Evolutionary conservation across 2,113 vertebrate genomes (phyloP).

Genomic region (Lagopus leucura): DNA sequence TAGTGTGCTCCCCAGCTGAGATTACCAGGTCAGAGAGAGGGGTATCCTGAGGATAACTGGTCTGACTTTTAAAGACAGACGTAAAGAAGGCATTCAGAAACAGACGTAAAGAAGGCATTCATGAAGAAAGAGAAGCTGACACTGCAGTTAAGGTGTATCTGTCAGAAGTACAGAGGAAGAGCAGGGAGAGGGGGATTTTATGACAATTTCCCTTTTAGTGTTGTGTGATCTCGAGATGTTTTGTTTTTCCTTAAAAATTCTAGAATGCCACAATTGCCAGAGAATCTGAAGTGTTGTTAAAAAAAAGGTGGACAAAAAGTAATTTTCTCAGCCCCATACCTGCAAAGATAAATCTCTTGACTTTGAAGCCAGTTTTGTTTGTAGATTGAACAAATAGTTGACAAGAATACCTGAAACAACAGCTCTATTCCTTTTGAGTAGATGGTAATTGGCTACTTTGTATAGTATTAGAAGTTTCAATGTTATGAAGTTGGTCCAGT

Average conservation of each 20-base stretch:
- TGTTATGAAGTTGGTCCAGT: background rate
- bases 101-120: no score
- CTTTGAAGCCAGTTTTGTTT: background rate
- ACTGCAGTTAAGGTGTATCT: background rate
- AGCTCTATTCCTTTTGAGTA: background rate
- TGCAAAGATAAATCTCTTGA: background rate
- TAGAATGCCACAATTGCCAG: background rate
- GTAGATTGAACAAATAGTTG: background rate
- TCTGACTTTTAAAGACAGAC: no score
- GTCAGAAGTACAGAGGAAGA: background rate
- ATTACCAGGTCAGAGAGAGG: no score
- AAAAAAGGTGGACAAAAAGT: background rate
- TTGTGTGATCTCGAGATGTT: background rate
- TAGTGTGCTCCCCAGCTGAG: no score
- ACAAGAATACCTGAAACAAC: background rate
- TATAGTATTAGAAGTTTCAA: background rate
- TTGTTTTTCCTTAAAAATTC: background rate
- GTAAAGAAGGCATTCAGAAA: no score
- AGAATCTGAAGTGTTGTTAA: background rate
- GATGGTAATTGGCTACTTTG: background rate
- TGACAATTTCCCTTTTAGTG: background rate
- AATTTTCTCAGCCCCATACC: background rate
- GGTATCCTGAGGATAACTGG: no score
- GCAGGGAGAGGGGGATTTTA: background rate
- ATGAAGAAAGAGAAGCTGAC: conserved; percentile 20